A percentile compares a stretch with the other conserved stretches of the same genome.
These are phyloP conservation scores for Gonatopus flavifemur DNA, from an alignment of 1,140 invertebrate genomes.

Conservation along the genomic window DNA sequence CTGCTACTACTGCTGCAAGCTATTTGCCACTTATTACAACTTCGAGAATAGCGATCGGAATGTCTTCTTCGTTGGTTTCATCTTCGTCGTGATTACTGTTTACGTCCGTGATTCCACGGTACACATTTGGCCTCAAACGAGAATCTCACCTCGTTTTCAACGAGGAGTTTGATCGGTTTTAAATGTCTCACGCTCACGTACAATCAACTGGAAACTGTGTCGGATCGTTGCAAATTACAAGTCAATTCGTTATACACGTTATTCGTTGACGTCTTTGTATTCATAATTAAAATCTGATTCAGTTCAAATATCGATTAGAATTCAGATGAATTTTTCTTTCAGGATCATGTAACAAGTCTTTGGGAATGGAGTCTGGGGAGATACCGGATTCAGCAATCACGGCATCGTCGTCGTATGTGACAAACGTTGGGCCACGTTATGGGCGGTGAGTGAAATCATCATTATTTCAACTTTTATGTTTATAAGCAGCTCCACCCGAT, in stretches of 20 bases:
- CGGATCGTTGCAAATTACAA: no score
- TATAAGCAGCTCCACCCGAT: background rate
- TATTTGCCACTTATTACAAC: slow-evolving; percentile 25
- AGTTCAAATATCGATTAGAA: no score
- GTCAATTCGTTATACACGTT: no score
- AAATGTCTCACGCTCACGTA: no score
- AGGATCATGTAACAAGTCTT: slow-evolving; percentile 63
- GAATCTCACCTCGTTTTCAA: no score
- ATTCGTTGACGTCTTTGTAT: no score
- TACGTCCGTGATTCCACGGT: slow-evolving; percentile 21
- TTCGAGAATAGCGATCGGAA: slow-evolving; percentile 17
- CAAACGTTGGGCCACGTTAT: slow-evolving; percentile 66
- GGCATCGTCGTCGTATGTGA: slow-evolving; percentile 67
- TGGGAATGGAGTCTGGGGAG: slow-evolving; percentile 70
- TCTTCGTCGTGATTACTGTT: slow-evolving; percentile 20
- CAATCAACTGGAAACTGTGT: no score
- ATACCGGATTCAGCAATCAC: slow-evolving; percentile 67
- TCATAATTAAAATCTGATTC: no score
- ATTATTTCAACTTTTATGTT: background rate
- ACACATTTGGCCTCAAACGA: no score
- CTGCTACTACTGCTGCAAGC: no score
- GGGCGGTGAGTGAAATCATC: slow-evolving; percentile 61
- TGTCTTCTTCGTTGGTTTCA: no score
- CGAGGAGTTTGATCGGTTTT: no score
- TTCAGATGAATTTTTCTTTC: slow-evolving; percentile 56